Conservation (phyloP, 2,113 vertebrate genomes). For the Piaya cayana region DNA sequence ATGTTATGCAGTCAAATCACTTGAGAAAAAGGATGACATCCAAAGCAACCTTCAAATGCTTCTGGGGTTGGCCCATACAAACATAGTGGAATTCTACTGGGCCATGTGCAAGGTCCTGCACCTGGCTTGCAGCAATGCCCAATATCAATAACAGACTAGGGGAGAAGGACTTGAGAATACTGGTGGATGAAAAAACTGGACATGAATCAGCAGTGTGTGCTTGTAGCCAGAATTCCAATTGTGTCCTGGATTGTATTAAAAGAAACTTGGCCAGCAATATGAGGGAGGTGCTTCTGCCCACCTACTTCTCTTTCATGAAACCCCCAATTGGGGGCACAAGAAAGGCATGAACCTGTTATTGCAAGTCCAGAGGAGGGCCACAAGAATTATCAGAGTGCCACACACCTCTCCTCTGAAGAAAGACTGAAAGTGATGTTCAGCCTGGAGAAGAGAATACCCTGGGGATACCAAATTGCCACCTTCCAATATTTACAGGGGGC, state of each 20-base stretch:
- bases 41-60: background rate
- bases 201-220: background rate
- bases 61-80: background rate
- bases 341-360: no score
- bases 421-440: no score
- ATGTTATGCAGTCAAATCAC: background rate
- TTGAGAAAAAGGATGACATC: background rate
- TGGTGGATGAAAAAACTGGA: background rate
- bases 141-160: background rate
- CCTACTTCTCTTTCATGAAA: background rate
- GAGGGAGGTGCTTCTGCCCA: background rate
- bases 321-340: background rate
- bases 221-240: no score
- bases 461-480: fast-evolving
- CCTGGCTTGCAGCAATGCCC: background rate
- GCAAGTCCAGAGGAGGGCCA: background rate
- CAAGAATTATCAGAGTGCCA: background rate
- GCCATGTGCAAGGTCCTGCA: no score
- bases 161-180: background rate
- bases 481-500: background rate
- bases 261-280: no score
- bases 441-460: background rate
- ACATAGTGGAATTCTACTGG: no score
- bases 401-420: background rate
- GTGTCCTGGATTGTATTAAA: no score